Base-by-base conservation (phyloP, 2,888 invertebrate genomes). In the Autographa pulchrina region DNA sequence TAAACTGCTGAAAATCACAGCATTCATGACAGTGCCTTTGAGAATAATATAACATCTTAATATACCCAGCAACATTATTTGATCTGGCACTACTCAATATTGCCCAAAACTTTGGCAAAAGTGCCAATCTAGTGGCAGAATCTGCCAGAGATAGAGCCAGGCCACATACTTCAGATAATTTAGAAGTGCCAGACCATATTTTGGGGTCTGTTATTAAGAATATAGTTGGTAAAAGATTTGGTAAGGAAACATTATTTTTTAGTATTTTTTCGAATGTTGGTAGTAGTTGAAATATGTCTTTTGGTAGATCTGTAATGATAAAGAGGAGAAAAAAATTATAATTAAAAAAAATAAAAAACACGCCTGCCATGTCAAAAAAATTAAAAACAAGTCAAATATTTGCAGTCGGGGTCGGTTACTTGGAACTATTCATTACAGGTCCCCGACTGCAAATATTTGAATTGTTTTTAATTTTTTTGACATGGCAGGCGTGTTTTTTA, bases 1-100 rank as follows among this genome's bases (percentile, higher is more conserved):
- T 89, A 58, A 93, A 90, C 31, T 90, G 84, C 0, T 72, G 72
- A 13, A 79, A 77, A 72, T 91, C 88, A 8, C 93, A 92, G 52
- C 88, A 85, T 0, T 71, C 74, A 0, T 82, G 75, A 58, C 80
- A 89, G 0, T 82, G 85, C 16, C 68, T 77, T 68, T 90, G 89
- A 0, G 86, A 82, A 58, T 89, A 88, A 73, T 87, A 87, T 62
- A 94, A 14, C 43, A 91, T 74, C 11, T 87, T 89, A 0, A 94
- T 83, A 63, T 90, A 93, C 0, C 83, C 82, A 0, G 74, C 75
- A 0, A 80, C 78, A n/a, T 82, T 85, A 0, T 20, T 66, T 4
- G 72, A 74, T 43, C 84, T 85, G 7, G 85, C 69, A 16, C 72
- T 81, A 0, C 82, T 83, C 54, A 92, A 65, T 13, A 88, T 61